phyloP scores from a whole-genome alignment of 1,140 invertebrate species.

The Streblospio benedicti region DNA sequence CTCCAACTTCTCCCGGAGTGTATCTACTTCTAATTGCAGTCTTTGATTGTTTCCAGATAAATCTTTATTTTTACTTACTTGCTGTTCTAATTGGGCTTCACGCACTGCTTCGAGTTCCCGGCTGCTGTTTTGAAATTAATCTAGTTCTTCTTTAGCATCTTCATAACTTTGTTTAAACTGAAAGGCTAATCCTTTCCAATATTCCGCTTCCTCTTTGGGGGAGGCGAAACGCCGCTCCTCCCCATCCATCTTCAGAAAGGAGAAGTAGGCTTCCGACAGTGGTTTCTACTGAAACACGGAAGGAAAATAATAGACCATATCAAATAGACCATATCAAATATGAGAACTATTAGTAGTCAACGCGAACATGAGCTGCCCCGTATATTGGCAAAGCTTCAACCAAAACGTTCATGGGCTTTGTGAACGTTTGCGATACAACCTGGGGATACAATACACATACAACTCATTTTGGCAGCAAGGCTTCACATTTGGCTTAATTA shows the following conservation, averaged over 20 bases:
- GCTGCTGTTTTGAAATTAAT: slow-evolving; percentile 85
- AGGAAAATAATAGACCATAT: too few species aligned
- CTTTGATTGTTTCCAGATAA: slow-evolving; percentile 66
- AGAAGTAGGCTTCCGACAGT: too few species aligned
- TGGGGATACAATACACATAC: too few species aligned
- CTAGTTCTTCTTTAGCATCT: slow-evolving; percentile 54
- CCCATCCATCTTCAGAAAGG: slow-evolving; percentile 6
- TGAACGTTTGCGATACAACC: too few species aligned
- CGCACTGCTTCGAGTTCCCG: slow-evolving; percentile 84
- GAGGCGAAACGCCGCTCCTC: slow-evolving; percentile 24
- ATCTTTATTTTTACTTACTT: slow-evolving; percentile 78
- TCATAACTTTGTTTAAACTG: slow-evolving; percentile 44
- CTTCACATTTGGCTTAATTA: too few species aligned
- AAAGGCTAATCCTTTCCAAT: slow-evolving; percentile 33
- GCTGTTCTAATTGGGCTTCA: slow-evolving; percentile 80
- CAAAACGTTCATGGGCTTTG: too few species aligned
- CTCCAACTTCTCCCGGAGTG: slow-evolving; percentile 69
- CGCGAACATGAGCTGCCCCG: too few species aligned
- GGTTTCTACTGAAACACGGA: too few species aligned
- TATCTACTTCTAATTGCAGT: slow-evolving; percentile 76
- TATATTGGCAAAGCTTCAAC: too few species aligned
- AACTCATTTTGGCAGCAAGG: too few species aligned
- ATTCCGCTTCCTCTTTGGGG: slow-evolving; percentile 32
- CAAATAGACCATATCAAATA: too few species aligned
- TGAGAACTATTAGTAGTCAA: too few species aligned